Base-by-base conservation (phyloP, 2,113 vertebrate species). In the Equus przewalskii region DNA sequence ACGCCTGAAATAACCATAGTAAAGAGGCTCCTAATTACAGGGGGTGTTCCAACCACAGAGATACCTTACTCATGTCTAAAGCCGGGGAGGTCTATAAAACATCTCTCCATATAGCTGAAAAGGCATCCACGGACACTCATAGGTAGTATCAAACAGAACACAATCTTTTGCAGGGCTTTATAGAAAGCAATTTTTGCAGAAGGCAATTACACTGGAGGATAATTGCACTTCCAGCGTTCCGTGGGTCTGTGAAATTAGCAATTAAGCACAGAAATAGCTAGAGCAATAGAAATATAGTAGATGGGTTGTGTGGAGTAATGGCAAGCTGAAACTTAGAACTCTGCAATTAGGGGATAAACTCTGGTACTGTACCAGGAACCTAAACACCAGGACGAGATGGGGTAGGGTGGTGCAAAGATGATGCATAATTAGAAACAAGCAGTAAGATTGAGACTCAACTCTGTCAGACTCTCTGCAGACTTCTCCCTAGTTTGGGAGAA, bases 211-310 rank as follows among this genome's bases (percentile, higher is more conserved):
- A 54, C 10, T 49, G 78, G n/a, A 69, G 46, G 41, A 82, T 85
- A 78, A 64, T 79, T 93, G 67, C 36, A 21, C 88, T 94, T 65
- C 19, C 67, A 81, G 46, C 8, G 4, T 97, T 88, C 81, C 78
- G 92, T 49, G 91, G 76, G 73, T 86, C 82, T 97, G 33, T 93
- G 81, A 96, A 94, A 91, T 93, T 93, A 98, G 81, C 81, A 97
- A 75, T 62, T 89, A 91, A 93, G 22, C 33, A 62, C n/a, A n/a
- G 49, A 97, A 93, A 72, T 67, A 82, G 65, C 73, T 81, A 81
- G 2, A 93, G 70, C 69, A 91, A 85, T 51, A 85, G 91, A 95
- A 97, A 96, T 54, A 76, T 7, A 46, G 54, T 75, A 56, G 54
- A 56, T 85, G 54, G 70, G 13, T 60, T 51, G 65, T 82, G 19